These are phyloP conservation scores for Cabera pusaria DNA, from an alignment of 2,888 invertebrate species.

Conservation along the genomic window DNA sequence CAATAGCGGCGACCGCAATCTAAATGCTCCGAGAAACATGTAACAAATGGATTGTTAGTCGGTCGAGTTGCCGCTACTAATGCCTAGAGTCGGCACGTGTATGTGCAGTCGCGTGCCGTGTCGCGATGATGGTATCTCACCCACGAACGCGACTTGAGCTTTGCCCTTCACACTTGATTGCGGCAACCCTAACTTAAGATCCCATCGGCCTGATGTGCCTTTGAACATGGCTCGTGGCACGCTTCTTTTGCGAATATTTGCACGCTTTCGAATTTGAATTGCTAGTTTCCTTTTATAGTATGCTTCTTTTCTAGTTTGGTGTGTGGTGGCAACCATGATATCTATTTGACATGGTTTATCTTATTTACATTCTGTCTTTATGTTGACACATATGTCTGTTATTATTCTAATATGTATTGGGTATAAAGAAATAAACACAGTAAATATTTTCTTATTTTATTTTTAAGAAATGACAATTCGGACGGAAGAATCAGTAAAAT, in stretches of 20 bases:
- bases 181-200: constrained; percentile 60
- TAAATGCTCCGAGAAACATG: constrained; percentile 40
- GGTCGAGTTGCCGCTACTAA: constrained; percentile 41
- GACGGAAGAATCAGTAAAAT: constrained; percentile 53
- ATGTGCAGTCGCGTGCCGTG: constrained; percentile 74
- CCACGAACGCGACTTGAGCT: constrained; percentile 74
- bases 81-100: constrained; percentile 56
- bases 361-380: too few relatives aligned
- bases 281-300: too few relatives aligned
- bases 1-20: constrained; percentile 38
- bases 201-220: constrained; percentile 67
- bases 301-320: too few relatives aligned
- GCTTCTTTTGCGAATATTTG: constrained; percentile 28
- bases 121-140: constrained; percentile 65
- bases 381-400: too few relatives aligned
- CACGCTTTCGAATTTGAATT: constrained; percentile 26
- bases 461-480: constrained; percentile 73
- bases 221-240: constrained; percentile 33
- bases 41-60: constrained; percentile 46
- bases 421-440: constrained; percentile 20
- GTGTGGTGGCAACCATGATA: too few relatives aligned
- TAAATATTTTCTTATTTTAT: constrained; percentile 28
- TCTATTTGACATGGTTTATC: too few relatives aligned
- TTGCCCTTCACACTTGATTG: constrained; percentile 81
- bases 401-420: too few relatives aligned